These are phyloP conservation scores for Ostrea edulis DNA, from an alignment of 1,140 invertebrate genomes.

Conservation along the genomic window DNA sequence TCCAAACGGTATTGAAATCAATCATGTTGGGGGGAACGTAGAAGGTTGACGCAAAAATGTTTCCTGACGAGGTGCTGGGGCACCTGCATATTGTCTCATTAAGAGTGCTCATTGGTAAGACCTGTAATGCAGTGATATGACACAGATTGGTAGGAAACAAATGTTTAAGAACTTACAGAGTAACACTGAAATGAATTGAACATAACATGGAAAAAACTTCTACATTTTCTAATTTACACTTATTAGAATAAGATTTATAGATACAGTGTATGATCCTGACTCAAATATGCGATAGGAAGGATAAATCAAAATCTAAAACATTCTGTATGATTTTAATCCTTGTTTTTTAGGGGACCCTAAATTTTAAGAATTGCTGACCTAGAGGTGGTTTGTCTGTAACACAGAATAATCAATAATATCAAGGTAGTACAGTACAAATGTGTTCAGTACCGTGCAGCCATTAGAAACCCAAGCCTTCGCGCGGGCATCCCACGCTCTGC, in stretches of 20 bases:
- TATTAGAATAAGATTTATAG: too few species aligned
- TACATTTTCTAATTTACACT: too few species aligned
- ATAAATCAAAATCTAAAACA: too few species aligned
- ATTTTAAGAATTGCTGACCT: too few species aligned
- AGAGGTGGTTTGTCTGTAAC: too few species aligned
- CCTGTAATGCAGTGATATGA: constrained; percentile 44
- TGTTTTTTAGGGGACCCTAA: too few species aligned
- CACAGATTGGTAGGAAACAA: neutral
- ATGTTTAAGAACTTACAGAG: neutral
- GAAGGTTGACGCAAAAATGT: constrained; percentile 39
- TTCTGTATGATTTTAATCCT: too few species aligned
- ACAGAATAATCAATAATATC: too few species aligned
- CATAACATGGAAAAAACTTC: neutral
- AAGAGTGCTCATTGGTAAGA: constrained; percentile 48
- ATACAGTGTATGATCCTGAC: too few species aligned
- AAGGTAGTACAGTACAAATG: too few species aligned
- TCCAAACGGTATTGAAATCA: constrained; percentile 50
- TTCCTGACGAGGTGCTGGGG: constrained; percentile 13
- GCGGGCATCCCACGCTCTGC: constrained; percentile 26
- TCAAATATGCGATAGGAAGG: too few species aligned
- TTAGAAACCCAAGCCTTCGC: constrained; percentile 33
- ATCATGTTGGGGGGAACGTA: constrained; percentile 56
- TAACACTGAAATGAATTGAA: neutral
- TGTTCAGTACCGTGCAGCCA: constrained; percentile 29
- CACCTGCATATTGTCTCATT: constrained; percentile 60